Base-by-base conservation (phyloP, 1,140 invertebrate genomes). In the Ceratosolen fusciceps region DNA sequence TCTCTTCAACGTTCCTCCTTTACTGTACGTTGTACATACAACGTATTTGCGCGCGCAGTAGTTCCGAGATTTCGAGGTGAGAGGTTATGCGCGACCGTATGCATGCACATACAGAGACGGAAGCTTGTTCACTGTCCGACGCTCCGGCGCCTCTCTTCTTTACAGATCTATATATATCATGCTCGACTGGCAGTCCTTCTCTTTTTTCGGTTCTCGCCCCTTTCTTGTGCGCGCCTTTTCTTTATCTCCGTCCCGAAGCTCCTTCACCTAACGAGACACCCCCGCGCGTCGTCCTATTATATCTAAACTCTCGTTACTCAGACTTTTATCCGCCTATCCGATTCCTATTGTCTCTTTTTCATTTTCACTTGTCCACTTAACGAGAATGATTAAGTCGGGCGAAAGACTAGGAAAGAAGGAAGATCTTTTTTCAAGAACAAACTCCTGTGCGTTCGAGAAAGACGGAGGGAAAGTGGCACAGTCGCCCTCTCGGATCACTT, bases 201-300 rank as follows among this genome's bases (percentile, higher is more conserved):
- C 60, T 65, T 65, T 72, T 71, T 80, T 52, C 80, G 39, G 52
- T 67, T 79, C 39, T 82, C 74, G 77, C 34, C 47, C 74, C 81
- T 83, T 83, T 84, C 80, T 70, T 80, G 74, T 58, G 72, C 60
- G 82, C 82, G 77, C 82, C 21, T 37, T 65, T 34, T 34, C 34
- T 37, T 19, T 37, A 2, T 16, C 34, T 24, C 8, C 19, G 1
- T 31, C 2, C 9, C 60, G 12, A 2, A 62, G 1, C 19, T 0
- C 31, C 31, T 62, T 10, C 3, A 9, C 24, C 24, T n/a, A n/a
- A n/a, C n/a, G n/a, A n/a, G n/a, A n/a, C n/a, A 0, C 14, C 24
- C 1, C 26, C 0, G 7, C 14, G 9, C 7, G 4, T 1, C 12
- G 26, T 10, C 3, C 26, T 31, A n/a, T n/a, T n/a, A n/a, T n/a